Percentiles rank a stretch among this genome's conserved stretches.
These are phyloP conservation scores for Ptychadena robeensis DNA, from an alignment of 2,797 vertebrate species.

Conservation along the genomic window DNA sequence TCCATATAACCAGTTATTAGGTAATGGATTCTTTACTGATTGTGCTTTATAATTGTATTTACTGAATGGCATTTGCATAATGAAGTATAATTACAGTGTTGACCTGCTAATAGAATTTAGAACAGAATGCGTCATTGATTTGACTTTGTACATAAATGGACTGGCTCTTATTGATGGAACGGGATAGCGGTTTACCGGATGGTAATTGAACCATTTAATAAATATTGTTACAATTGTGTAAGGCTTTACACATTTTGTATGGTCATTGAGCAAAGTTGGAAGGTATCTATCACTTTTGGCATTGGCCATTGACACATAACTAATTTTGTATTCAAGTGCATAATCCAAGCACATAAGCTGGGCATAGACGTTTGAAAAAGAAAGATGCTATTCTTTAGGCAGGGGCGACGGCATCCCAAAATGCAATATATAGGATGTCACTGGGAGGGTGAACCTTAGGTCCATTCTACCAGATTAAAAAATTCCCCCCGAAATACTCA, in stretches of 20 bases:
- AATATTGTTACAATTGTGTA: not conserved
- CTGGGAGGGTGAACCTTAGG: too few species aligned
- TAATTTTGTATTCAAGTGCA: too few species aligned
- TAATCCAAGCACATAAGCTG: too few species aligned
- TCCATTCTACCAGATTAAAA: too few species aligned
- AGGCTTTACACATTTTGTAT: not conserved
- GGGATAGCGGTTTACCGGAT: not conserved
- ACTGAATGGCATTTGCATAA: not conserved
- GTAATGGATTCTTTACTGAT: conserved; percentile 11
- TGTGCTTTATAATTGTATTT: not conserved
- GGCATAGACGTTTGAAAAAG: too few species aligned
- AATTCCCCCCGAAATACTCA: too few species aligned
- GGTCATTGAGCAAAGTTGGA: not conserved
- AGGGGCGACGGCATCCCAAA: too few species aligned
- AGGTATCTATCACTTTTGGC: too few species aligned
- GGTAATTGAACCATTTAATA: not conserved
- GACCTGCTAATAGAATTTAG: not conserved
- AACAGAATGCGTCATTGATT: not conserved
- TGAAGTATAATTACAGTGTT: conserved; percentile 2
- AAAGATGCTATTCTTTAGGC: too few species aligned
- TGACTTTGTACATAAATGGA: not conserved
- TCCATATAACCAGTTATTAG: not conserved
- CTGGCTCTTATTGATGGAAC: not conserved
- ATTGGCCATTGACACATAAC: too few species aligned
- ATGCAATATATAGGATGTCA: too few species aligned